Evolutionary conservation across 1,140 invertebrate species (phyloP).

Genomic region (Meloidogyne hapla): DNA sequence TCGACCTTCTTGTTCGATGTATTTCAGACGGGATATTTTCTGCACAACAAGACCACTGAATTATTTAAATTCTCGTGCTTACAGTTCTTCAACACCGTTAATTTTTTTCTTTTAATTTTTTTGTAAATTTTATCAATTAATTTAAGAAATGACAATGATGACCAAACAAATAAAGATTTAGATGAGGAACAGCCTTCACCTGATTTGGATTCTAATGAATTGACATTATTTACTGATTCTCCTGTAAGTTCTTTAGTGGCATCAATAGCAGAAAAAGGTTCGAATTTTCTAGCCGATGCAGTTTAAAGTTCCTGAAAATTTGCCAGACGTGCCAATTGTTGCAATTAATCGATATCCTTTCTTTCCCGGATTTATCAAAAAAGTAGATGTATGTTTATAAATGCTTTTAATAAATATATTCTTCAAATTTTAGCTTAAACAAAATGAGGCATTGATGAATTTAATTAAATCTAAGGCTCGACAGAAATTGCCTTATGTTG

Average conservation of each 20-base stretch:
- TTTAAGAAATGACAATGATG: constrained; percentile 4
- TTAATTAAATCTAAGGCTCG: constrained; percentile 7
- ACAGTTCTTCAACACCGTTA: not conserved
- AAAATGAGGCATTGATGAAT: constrained; percentile 78
- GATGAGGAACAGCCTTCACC: not conserved
- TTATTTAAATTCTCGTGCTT: not conserved
- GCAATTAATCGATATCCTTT: constrained; percentile 89
- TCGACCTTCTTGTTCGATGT: not conserved
- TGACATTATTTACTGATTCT: not conserved
- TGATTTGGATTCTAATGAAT: not conserved
- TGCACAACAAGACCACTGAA: not conserved
- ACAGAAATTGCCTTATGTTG: constrained; percentile 77
- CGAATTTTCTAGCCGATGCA: constrained; percentile 31
- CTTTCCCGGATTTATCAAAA: constrained; percentile 95
- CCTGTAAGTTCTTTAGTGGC: not conserved
- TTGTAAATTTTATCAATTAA: not conserved
- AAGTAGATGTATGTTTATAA: constrained; percentile 77
- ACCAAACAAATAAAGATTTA: not conserved
- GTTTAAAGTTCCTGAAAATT: constrained; percentile 85
- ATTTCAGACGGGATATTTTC: not conserved
- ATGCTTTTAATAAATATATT: not conserved
- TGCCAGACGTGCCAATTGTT: constrained; percentile 90
- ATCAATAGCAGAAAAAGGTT: constrained; percentile 1
- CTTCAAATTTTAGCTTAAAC: constrained; percentile 67
- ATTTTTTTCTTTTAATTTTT: not conserved